A percentile compares a stretch with the other conserved stretches of the same genome.
Conservation (phyloP, 2,113 vertebrate species). For the Elachura formosa region DNA sequence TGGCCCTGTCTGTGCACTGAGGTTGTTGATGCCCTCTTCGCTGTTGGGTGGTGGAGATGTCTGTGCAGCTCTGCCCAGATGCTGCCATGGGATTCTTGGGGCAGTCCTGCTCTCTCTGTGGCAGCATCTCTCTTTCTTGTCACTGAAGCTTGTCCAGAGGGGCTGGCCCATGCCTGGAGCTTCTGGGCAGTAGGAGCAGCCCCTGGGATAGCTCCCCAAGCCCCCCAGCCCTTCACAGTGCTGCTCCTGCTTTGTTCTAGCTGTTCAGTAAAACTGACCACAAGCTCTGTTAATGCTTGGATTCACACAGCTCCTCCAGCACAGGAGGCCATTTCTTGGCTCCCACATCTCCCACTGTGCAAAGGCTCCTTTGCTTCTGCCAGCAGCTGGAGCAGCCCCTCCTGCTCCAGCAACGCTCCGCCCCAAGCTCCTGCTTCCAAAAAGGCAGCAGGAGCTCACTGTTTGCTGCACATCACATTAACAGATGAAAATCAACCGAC, state of each 20-base stretch:
- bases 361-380: background rate
- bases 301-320: background rate
- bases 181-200: background rate
- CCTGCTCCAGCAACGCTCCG: background rate
- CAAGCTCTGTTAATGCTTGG: background rate
- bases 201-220: background rate
- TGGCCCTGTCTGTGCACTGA: accelerated
- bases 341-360: background rate
- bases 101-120: background rate
- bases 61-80: background rate
- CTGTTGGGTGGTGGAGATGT: background rate
- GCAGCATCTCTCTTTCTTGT: background rate
- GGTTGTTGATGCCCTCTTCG: accelerated
- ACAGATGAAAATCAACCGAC: background rate
- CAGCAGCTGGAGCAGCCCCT: background rate
- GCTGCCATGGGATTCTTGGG: background rate
- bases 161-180: background rate
- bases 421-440: background rate
- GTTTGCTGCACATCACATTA: background rate
- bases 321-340: background rate
- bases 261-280: background rate
- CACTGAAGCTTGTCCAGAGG: background rate
- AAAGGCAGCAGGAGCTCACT: background rate
- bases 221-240: background rate
- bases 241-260: background rate